Evolutionary conservation across 2,888 invertebrate genomes (phyloP).

Genomic region (Heliconius erato): DNA sequence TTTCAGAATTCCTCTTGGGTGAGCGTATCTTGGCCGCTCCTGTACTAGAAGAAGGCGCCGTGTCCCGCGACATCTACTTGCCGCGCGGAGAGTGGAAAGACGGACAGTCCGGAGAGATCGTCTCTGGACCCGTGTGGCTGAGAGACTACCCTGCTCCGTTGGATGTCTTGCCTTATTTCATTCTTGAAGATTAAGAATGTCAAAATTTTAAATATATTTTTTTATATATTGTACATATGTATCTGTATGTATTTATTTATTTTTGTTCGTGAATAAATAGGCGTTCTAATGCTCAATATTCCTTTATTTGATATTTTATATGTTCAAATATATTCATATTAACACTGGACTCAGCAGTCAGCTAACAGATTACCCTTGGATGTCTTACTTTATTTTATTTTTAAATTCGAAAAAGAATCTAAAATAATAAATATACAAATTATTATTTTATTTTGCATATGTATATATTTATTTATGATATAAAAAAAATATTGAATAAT

Average conservation of each 20-base stretch:
- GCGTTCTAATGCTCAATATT: not conserved
- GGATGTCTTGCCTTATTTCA: slow-evolving; percentile 88
- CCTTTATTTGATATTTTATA: not conserved
- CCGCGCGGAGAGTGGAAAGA: slow-evolving; percentile 90
- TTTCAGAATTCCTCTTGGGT: slow-evolving; percentile 90
- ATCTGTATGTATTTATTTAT: not conserved
- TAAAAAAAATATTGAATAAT: too few species aligned
- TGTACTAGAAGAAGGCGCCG: slow-evolving; percentile 86
- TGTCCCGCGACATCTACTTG: slow-evolving; percentile 88
- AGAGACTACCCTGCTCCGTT: slow-evolving; percentile 87
- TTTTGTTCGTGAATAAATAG: not conserved
- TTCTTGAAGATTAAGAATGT: slow-evolving; percentile 59
- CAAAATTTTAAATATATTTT: not conserved
- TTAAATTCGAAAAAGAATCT: too few species aligned
- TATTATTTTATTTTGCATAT: too few species aligned
- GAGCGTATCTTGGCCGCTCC: slow-evolving; percentile 90
- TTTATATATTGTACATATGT: not conserved
- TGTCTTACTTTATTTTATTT: too few species aligned
- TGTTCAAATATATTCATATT: not conserved
- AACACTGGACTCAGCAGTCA: too few species aligned
- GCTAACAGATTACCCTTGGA: too few species aligned
- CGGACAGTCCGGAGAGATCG: slow-evolving; percentile 66
- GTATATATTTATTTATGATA: too few species aligned
- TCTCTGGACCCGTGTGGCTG: slow-evolving; percentile 85
- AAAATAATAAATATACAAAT: too few species aligned